phyloP scores from a whole-genome alignment of 2,888 invertebrate genomes.

The Fragum fragum region DNA sequence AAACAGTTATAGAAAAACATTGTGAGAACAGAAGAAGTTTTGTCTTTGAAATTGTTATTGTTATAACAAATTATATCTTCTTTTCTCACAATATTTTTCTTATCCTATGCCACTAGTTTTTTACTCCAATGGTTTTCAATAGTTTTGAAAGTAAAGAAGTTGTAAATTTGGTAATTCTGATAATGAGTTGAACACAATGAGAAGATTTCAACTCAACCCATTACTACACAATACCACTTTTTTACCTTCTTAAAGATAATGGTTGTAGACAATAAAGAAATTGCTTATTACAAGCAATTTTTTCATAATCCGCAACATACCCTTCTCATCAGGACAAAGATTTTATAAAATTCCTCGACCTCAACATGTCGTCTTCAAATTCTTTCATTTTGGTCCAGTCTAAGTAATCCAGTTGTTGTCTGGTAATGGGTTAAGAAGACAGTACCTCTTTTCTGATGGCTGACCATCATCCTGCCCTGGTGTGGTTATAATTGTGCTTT shows the following conservation, averaged over 20 bases:
- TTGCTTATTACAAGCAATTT: not conserved
- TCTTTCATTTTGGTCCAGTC: not conserved
- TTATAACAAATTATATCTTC: too few species aligned
- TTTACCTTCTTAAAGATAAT: too few species aligned
- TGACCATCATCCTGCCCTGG: conserved; percentile 54
- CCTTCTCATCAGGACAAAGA: not conserved
- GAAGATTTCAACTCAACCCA: not conserved
- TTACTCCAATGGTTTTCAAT: too few species aligned
- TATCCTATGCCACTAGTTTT: too few species aligned
- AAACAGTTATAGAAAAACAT: too few species aligned
- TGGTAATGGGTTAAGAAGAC: not conserved
- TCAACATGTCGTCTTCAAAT: not conserved
- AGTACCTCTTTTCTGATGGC: conserved; percentile 63
- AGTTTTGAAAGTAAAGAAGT: too few species aligned
- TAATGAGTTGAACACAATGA: too few species aligned
- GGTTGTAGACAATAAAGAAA: not conserved
- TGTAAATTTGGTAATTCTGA: too few species aligned
- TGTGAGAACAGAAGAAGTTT: too few species aligned
- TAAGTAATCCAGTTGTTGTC: not conserved
- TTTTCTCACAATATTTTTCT: too few species aligned
- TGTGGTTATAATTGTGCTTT: conserved; percentile 42
- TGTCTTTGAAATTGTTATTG: too few species aligned
- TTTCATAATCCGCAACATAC: not conserved
- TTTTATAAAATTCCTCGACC: too few species aligned
- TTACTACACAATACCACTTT: not conserved